These are phyloP conservation scores for Spatulosminthurus flaviceps DNA, from an alignment of 2,888 invertebrate species.

Conservation along the genomic window DNA sequence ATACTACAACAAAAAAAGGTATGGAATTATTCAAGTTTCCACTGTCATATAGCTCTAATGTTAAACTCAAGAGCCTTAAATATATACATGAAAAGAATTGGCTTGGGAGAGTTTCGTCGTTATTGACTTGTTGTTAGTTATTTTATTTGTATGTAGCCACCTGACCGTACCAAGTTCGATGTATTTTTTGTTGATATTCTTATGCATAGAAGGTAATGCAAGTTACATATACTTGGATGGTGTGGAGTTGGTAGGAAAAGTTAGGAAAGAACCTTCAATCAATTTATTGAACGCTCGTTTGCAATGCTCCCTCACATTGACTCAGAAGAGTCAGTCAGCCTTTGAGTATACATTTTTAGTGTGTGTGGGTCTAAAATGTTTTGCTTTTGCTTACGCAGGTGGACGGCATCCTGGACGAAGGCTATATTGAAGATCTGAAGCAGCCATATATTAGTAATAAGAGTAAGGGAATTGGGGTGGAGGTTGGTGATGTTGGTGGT, in stretches of 20 bases:
- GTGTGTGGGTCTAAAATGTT: too few relatives aligned
- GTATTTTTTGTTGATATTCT: not conserved
- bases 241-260: too few relatives aligned
- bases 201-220: not conserved
- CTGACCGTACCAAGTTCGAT: not conserved
- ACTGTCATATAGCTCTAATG: too few relatives aligned
- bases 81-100: too few relatives aligned
- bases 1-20: too few relatives aligned
- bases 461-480: conserved; percentile 24
- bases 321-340: too few relatives aligned
- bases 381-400: conserved; percentile 52
- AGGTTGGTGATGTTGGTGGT: too few relatives aligned
- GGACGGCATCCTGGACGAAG: conserved; percentile 60
- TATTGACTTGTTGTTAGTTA: conserved; percentile 5
- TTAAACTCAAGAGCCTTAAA: too few relatives aligned
- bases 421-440: conserved; percentile 63
- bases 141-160: too few relatives aligned
- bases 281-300: conserved; percentile 30
- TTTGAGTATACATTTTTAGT: too few relatives aligned
- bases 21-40: too few relatives aligned
- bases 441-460: conserved; percentile 49
- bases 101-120: conserved; percentile 10
- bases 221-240: too few relatives aligned
- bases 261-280: conserved; percentile 30
- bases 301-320: not conserved